Percentiles rank a stretch among this genome's conserved stretches.
Evolutionary conservation across 2,113 vertebrate genomes (phyloP).

Genomic region (Trogon surrucura): DNA sequence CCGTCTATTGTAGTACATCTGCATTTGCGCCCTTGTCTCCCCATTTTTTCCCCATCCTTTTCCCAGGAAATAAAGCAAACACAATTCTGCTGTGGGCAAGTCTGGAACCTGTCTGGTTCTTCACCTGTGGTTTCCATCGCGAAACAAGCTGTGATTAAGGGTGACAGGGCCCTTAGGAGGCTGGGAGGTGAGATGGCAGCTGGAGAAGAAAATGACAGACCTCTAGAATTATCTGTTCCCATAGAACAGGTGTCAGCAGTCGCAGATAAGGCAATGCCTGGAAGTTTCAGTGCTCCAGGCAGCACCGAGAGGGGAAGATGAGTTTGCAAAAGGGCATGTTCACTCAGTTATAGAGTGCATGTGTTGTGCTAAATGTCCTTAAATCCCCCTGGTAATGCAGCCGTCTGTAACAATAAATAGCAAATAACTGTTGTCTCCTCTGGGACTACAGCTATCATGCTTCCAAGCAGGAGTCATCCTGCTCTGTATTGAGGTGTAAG

Average conservation of each 20-base stretch:
- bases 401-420: conserved; percentile 56
- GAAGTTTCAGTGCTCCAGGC: conserved; percentile 36
- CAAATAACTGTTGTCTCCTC: conserved; percentile 37
- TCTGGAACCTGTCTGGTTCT: conserved; percentile 49
- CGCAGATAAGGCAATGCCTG: neutral
- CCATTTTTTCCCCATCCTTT: neutral
- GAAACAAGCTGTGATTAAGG: neutral
- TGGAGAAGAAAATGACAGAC: conserved; percentile 47
- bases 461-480: conserved; percentile 2
- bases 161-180: conserved; percentile 51
- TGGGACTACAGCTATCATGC: conserved; percentile 27
- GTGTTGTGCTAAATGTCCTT: conserved; percentile 51
- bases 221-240: conserved; percentile 18
- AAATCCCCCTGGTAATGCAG: conserved; percentile 48
- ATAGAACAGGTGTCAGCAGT: conserved; percentile 13
- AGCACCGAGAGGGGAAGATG: conserved; percentile 20
- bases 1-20: neutral
- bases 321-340: conserved; percentile 52
- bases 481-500: neutral
- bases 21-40: neutral
- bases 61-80: conserved; percentile 8
- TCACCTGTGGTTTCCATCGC: conserved; percentile 39
- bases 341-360: conserved; percentile 19
- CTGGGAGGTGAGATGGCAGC: conserved; percentile 51
- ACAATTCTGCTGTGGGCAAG: conserved; percentile 28